These are phyloP conservation scores for Heliconius hermathena DNA, from an alignment of 1,140 invertebrate species.

Conservation along the genomic window DNA sequence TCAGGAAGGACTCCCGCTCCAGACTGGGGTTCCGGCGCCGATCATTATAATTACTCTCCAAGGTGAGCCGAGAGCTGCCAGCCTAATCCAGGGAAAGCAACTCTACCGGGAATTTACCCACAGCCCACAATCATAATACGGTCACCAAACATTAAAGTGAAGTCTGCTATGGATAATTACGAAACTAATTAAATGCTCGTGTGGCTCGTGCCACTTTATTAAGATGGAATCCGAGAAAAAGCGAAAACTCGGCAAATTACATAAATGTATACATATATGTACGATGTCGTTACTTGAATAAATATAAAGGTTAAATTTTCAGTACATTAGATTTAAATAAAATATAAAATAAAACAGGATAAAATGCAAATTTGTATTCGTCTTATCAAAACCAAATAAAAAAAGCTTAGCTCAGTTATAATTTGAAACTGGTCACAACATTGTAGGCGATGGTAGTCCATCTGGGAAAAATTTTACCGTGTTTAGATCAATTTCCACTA, in stretches of 20 bases:
- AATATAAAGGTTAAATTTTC: too few species aligned
- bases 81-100: constrained; percentile 68
- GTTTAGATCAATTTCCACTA: too few species aligned
- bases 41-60: constrained; percentile 82
- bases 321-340: too few species aligned
- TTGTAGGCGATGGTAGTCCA: too few species aligned
- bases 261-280: neutral
- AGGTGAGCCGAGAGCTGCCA: constrained; percentile 76
- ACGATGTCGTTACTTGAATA: neutral
- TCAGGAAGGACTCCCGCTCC: constrained; percentile 75
- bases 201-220: neutral
- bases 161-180: constrained; percentile 56
- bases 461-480: too few species aligned
- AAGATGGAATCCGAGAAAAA: neutral
- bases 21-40: constrained; percentile 79
- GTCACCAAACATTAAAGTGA: constrained; percentile 52
- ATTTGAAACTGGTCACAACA: too few species aligned
- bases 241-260: neutral
- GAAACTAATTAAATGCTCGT: constrained; percentile 57
- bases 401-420: too few species aligned
- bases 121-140: constrained; percentile 61
- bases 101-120: constrained; percentile 59
- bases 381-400: too few species aligned
- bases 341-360: too few species aligned
- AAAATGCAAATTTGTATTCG: too few species aligned